Conservation (phyloP, 1,140 invertebrate species). For the Neomicropteryx cornuta region DNA sequence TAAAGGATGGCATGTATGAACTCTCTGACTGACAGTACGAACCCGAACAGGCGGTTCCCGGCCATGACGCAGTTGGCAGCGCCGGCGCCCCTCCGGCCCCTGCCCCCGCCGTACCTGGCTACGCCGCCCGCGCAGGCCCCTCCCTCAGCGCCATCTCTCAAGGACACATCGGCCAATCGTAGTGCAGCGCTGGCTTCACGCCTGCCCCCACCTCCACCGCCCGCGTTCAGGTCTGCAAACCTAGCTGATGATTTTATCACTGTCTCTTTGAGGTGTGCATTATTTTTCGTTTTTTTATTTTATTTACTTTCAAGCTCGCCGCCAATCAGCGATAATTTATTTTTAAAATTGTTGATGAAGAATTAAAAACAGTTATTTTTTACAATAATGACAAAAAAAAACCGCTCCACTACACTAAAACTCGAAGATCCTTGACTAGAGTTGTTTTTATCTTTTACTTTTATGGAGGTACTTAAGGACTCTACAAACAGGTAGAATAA, state of each 20-base stretch:
- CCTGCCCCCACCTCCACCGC: conserved; percentile 56
- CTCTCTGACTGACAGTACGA: no score
- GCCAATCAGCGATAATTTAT: background rate
- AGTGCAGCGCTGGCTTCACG: conserved; percentile 25
- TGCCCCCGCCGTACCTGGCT: conserved; percentile 58
- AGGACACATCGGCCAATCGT: conserved; percentile 37
- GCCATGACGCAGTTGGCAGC: conserved; percentile 43
- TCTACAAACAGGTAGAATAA: no score
- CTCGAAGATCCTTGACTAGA: no score
- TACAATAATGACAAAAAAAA: no score
- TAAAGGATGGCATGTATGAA: background rate
- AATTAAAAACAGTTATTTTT: no score
- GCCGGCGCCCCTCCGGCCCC: conserved; percentile 40
- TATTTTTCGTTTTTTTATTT: conserved; percentile 26
- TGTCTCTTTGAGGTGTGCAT: conserved; percentile 50
- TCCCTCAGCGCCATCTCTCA: conserved; percentile 43
- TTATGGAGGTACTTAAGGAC: no score
- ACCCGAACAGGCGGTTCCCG: conserved; percentile 30
- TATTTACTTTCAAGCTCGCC: conserved; percentile 11
- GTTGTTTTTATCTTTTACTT: no score
- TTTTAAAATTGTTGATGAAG: background rate
- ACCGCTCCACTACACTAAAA: no score
- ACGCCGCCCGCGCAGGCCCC: conserved; percentile 39
- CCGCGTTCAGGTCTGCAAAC: conserved; percentile 77
- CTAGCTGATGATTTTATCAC: conserved; percentile 43